These are phyloP conservation scores for Indicator indicator DNA, from an alignment of 2,113 vertebrate species.

Conservation along the genomic window DNA sequence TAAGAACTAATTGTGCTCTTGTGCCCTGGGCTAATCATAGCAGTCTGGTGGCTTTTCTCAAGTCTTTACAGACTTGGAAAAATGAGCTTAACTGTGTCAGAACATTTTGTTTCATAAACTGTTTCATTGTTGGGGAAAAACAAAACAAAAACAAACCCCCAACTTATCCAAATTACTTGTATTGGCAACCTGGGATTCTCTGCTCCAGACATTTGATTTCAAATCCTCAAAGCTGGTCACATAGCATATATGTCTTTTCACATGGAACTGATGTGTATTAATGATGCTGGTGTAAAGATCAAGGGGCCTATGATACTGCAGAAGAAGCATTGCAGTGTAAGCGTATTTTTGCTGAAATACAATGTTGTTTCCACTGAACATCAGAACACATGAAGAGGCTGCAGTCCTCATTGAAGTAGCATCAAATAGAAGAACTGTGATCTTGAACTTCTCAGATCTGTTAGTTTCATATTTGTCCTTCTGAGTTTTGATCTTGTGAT, in stretches of 20 bases:
- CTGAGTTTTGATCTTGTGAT: background rate
- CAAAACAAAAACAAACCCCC: background rate
- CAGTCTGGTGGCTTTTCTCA: background rate
- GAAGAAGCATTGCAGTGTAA: background rate
- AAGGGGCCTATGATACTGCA: background rate
- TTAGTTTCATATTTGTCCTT: background rate
- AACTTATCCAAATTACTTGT: accelerated
- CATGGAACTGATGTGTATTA: background rate
- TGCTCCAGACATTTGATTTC: background rate
- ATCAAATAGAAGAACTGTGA: background rate
- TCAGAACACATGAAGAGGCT: background rate
- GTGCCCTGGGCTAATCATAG: background rate
- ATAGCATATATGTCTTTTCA: background rate
- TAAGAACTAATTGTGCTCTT: background rate
- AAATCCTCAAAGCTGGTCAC: background rate
- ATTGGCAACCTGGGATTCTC: background rate
- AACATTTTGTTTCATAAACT: background rate
- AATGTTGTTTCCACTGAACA: background rate
- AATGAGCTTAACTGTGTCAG: background rate
- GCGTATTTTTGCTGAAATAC: background rate
- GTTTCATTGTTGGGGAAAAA: background rate
- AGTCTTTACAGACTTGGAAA: background rate
- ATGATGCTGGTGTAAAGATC: background rate
- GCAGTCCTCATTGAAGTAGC: background rate
- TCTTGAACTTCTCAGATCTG: background rate